These are phyloP conservation scores for Diarsia rubi DNA, from an alignment of 2,888 invertebrate species.

Conservation along the genomic window DNA sequence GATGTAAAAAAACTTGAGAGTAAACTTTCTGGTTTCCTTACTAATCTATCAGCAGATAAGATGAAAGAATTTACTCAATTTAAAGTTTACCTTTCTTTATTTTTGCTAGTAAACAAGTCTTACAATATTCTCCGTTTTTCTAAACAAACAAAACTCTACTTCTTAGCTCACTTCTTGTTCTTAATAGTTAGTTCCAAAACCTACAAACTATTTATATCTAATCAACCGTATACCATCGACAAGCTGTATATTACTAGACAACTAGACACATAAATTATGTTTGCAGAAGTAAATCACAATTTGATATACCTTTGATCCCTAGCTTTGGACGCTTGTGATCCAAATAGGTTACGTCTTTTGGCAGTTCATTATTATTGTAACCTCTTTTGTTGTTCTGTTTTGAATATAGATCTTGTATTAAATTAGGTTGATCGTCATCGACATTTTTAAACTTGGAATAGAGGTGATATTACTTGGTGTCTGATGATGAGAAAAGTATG, in stretches of 20 bases:
- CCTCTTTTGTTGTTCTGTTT: constrained; percentile 51
- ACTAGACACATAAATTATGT: constrained; percentile 50
- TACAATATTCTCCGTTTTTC: too few relatives aligned
- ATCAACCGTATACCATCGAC: not conserved
- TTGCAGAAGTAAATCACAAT: constrained; percentile 46
- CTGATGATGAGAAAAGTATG: too few relatives aligned
- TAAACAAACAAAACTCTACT: too few relatives aligned
- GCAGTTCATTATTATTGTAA: constrained; percentile 51
- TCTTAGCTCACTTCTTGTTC: not conserved
- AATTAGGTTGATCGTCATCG: not conserved
- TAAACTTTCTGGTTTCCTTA: not conserved
- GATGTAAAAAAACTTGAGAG: not conserved
- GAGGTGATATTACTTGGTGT: too few relatives aligned
- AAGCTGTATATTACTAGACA: constrained; percentile 19
- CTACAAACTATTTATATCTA: constrained; percentile 13
- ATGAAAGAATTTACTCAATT: not conserved
- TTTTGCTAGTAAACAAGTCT: too few relatives aligned
- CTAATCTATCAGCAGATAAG: too few relatives aligned
- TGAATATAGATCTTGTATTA: constrained; percentile 28
- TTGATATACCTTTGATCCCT: constrained; percentile 38
- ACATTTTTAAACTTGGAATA: not conserved
- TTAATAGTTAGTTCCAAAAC: not conserved
- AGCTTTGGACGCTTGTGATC: constrained; percentile 43
- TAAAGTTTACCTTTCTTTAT: not conserved
- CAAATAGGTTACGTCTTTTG: constrained; percentile 45